Evolutionary conservation across 2,888 invertebrate genomes (phyloP).

Genomic region (Thumatha senex): DNA sequence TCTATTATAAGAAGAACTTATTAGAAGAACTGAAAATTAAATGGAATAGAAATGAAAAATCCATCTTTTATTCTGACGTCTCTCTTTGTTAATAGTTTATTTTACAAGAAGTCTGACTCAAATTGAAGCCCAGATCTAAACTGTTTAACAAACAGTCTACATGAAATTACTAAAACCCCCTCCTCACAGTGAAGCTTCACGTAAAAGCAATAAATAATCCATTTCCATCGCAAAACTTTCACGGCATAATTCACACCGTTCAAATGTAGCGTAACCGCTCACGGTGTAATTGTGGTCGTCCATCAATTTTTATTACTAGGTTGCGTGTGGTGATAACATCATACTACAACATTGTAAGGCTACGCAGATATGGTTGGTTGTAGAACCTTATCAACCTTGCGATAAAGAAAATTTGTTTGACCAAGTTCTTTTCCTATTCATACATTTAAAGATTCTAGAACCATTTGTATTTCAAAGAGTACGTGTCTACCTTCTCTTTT

Average conservation of each 20-base stretch:
- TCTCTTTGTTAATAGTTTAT: too few species aligned
- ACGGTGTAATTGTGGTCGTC: slow-evolving; percentile 48
- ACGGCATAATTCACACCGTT: slow-evolving; percentile 38
- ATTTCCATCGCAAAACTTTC: slow-evolving; percentile 19
- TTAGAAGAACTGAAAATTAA: too few species aligned
- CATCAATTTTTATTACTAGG: slow-evolving; percentile 63
- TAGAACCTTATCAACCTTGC: not conserved
- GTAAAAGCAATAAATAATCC: slow-evolving; percentile 3
- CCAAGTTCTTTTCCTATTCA: too few species aligned
- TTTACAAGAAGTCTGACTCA: too few species aligned
- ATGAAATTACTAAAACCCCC: not conserved
- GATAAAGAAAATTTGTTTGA: too few species aligned
- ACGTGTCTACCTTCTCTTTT: too few species aligned
- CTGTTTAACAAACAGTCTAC: not conserved
- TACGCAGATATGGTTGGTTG: slow-evolving; percentile 18
- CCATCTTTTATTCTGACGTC: too few species aligned
- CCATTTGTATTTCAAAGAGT: too few species aligned
- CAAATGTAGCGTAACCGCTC: slow-evolving; percentile 31
- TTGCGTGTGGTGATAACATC: slow-evolving; percentile 51
- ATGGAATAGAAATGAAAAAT: too few species aligned
- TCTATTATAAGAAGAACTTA: too few species aligned
- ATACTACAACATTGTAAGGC: slow-evolving; percentile 6
- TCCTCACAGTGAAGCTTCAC: not conserved
- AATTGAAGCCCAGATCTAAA: too few species aligned
- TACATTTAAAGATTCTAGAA: too few species aligned